These are phyloP conservation scores for Trogon surrucura DNA, from an alignment of 2,113 vertebrate species.

Conservation along the genomic window DNA sequence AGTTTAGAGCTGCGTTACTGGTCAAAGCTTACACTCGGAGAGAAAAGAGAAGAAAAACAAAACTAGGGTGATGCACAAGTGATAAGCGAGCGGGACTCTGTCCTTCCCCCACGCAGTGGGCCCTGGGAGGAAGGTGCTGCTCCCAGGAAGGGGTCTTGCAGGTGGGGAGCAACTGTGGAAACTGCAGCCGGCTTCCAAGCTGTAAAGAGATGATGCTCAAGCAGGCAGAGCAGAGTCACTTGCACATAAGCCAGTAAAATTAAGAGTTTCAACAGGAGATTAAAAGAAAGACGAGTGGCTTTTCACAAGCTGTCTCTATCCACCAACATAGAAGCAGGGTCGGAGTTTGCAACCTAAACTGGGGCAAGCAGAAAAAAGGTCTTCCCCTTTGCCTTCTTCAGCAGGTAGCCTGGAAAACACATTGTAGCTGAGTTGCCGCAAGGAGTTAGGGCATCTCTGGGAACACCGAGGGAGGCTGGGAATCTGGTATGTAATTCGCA, in stretches of 20 bases:
- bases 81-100: not conserved
- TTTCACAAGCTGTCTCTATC: not conserved
- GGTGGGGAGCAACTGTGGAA: not conserved
- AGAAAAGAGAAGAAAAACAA: not conserved
- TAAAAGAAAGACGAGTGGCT: not conserved
- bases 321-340: not conserved
- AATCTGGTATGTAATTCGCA: not conserved
- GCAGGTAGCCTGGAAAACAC: not conserved
- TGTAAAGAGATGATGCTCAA: not conserved
- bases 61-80: not conserved
- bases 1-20: not conserved
- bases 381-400: not conserved
- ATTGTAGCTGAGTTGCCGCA: not conserved
- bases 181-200: not conserved
- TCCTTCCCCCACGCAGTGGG: fast-evolving
- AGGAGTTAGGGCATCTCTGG: not conserved
- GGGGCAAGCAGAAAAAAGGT: not conserved
- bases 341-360: not conserved
- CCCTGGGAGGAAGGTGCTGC: not conserved
- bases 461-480: not conserved
- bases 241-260: not conserved
- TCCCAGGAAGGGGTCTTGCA: fast-evolving
- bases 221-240: not conserved
- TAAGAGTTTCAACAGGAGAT: not conserved
- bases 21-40: not conserved